These are phyloP conservation scores for Myiopsitta monachus DNA, from an alignment of 2,113 vertebrate genomes.

Conservation along the genomic window DNA sequence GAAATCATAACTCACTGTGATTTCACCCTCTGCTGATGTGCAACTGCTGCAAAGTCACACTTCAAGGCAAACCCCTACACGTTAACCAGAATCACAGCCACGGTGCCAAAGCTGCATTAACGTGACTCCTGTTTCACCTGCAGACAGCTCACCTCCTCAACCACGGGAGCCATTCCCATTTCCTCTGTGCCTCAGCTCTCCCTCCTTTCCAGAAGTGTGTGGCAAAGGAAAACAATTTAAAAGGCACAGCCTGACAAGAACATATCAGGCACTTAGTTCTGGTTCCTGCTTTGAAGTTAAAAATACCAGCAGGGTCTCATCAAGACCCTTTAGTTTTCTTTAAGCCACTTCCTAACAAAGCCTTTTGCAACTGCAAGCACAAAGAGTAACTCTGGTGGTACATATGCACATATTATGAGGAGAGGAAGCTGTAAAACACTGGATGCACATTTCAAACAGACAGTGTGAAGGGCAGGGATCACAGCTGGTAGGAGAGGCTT, in stretches of 20 bases:
- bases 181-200: not conserved
- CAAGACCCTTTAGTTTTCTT: not conserved
- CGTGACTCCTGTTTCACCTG: not conserved
- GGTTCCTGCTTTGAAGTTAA: not conserved
- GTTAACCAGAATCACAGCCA: conserved; percentile 17
- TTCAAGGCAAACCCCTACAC: not conserved
- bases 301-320: not conserved
- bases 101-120: not conserved
- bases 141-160: not conserved
- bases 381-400: not conserved
- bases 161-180: not conserved
- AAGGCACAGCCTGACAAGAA: not conserved
- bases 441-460: not conserved
- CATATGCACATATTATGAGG: not conserved
- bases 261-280: not conserved
- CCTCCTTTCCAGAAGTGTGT: not conserved
- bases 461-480: not conserved
- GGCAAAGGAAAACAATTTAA: not conserved
- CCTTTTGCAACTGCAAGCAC: not conserved
- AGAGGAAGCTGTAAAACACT: not conserved
- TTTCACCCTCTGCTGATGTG: conserved; percentile 66
- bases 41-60: conserved; percentile 61
- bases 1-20: conserved; percentile 69
- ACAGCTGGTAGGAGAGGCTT: conserved; percentile 11
- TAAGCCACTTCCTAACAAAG: not conserved